Percentiles rank a stretch among this genome's conserved stretches.
phyloP scores from a whole-genome alignment of 2,888 invertebrate genomes.

The Watsonalla cultraria region DNA sequence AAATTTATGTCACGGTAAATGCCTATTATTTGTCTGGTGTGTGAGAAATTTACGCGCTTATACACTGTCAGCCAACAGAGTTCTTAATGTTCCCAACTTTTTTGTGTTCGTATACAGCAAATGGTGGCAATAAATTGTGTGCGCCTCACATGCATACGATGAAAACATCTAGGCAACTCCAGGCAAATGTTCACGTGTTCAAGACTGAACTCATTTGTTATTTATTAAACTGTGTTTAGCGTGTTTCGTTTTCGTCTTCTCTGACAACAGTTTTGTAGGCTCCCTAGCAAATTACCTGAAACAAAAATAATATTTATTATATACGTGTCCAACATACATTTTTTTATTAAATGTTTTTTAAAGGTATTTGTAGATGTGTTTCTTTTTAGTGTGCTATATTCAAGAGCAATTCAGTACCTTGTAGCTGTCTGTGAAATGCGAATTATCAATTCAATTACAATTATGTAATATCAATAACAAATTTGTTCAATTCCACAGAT shows the following conservation, averaged over 20 bases:
- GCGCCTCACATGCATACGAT: conserved; percentile 14
- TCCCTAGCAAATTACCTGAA: background rate
- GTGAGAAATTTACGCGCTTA: background rate
- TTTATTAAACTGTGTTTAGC: conserved; percentile 13
- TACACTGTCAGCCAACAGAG: background rate
- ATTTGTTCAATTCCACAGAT: no score
- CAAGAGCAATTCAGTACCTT: no score
- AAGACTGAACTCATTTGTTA: conserved; percentile 13
- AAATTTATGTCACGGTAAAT: no score
- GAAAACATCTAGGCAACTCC: conserved; percentile 8
- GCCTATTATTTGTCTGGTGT: background rate
- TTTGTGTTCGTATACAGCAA: conserved; percentile 1
- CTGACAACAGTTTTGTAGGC: background rate
- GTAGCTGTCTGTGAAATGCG: no score
- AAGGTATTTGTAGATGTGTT: no score
- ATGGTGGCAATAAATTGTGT: conserved; percentile 9
- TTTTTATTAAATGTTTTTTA: no score
- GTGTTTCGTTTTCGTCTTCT: background rate
- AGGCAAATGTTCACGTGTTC: conserved; percentile 8
- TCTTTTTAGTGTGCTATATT: no score
- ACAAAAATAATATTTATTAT: background rate
- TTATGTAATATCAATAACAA: no score
- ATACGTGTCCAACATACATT: no score
- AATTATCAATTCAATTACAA: no score
- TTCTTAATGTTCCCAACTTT: background rate